Evolutionary conservation across 92 coral and sea anemone species (phyloP).

Genomic region (Porites rus): DNA sequence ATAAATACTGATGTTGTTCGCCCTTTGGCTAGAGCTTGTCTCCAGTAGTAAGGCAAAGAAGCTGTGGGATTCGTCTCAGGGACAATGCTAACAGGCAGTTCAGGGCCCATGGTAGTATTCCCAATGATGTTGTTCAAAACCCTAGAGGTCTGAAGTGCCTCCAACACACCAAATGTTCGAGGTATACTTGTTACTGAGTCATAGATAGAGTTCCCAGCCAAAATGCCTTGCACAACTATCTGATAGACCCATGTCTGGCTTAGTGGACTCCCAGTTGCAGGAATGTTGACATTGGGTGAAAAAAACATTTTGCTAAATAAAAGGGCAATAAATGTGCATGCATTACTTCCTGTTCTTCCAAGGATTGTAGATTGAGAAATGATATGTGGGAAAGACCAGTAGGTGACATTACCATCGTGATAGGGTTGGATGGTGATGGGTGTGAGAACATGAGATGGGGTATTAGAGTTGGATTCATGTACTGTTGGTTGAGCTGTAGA

Average conservation of each 20-base stretch:
- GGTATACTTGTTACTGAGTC: slow-evolving; percentile 12
- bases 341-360: slow-evolving; percentile 49
- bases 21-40: slow-evolving; percentile 10
- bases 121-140: slow-evolving; percentile 19
- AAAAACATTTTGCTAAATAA: slow-evolving; percentile 18
- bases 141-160: slow-evolving; percentile 18
- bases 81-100: slow-evolving; percentile 42
- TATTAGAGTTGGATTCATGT: neutral
- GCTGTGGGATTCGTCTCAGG: slow-evolving; percentile 45
- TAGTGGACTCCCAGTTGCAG: neutral
- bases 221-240: slow-evolving; percentile 11
- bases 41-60: slow-evolving; percentile 32
- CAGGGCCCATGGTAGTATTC: slow-evolving; percentile 23
- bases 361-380: slow-evolving; percentile 52
- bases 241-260: slow-evolving; percentile 41
- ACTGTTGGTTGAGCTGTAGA: neutral
- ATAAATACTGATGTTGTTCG: slow-evolving; percentile 43
- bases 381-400: neutral
- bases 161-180: slow-evolving; percentile 26
- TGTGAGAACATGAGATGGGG: slow-evolving; percentile 14
- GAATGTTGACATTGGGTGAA: slow-evolving; percentile 3
- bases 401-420: slow-evolving; percentile 22
- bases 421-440: slow-evolving; percentile 8
- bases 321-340: slow-evolving; percentile 46
- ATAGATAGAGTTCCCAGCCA: slow-evolving; percentile 18